A percentile compares a stretch with the other conserved stretches of the same genome.
phyloP scores from a whole-genome alignment of 2,113 vertebrate species.

The Laticauda colubrina region DNA sequence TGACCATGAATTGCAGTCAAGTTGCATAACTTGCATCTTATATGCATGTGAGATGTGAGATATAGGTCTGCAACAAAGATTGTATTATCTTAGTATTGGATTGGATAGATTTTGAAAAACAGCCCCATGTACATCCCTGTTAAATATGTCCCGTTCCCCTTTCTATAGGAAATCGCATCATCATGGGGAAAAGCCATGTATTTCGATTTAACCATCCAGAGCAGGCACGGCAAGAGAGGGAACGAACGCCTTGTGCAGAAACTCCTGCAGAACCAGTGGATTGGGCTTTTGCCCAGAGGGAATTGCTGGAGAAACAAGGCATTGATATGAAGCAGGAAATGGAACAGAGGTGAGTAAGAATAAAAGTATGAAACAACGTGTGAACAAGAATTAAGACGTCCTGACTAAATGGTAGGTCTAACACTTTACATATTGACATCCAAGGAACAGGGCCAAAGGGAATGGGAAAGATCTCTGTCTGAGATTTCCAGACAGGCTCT shows the following conservation, averaged over 20 bases:
- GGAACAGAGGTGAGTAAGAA: constrained; percentile 86
- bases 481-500: background rate
- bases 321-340: constrained; percentile 99
- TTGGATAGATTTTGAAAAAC: background rate
- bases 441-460: background rate
- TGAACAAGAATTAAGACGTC: background rate
- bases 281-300: constrained; percentile 95
- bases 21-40: background rate
- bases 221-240: constrained; percentile 91
- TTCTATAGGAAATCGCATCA: constrained; percentile 89
- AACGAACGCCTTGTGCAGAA: constrained; percentile 87
- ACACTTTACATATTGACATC: background rate
- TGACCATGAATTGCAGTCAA: background rate
- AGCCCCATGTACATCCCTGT: background rate
- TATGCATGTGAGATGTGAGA: background rate
- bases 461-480: background rate
- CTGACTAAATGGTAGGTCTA: background rate
- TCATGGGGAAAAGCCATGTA: constrained; percentile 97
- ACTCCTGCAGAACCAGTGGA: constrained; percentile 89
- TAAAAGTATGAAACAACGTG: background rate
- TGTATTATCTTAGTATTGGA: background rate
- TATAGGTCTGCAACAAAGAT: background rate
- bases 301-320: constrained; percentile 95
- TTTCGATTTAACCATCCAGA: constrained; percentile 98
- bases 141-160: accelerated